Evolutionary conservation across 2,888 invertebrate genomes (phyloP).

Genomic region (Amblyjoppa fuscipennis): DNA sequence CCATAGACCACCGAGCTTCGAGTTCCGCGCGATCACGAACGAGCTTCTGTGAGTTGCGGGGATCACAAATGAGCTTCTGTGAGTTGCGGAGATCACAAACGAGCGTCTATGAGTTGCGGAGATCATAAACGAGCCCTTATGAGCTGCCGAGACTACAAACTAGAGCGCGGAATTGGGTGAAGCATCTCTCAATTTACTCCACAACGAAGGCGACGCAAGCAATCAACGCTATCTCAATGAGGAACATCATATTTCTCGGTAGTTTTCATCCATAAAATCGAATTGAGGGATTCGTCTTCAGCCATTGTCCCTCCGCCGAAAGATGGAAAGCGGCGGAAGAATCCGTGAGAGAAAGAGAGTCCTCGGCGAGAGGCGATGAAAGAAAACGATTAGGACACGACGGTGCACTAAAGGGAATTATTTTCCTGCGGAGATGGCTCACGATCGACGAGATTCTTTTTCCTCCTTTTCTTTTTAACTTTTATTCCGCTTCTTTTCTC

Average conservation of each 20-base stretch:
- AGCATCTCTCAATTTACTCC: neutral
- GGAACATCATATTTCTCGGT: conserved; percentile 36
- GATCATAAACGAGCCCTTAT: too few relatives aligned
- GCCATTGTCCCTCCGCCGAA: neutral
- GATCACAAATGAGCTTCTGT: neutral
- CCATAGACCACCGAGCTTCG: too few relatives aligned
- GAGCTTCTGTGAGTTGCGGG: too few relatives aligned
- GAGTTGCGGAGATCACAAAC: too few relatives aligned
- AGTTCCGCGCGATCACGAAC: too few relatives aligned
- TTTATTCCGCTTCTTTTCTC: conserved; percentile 21
- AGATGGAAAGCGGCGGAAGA: conserved; percentile 11
- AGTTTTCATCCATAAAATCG: conserved; percentile 50
- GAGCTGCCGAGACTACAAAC: neutral
- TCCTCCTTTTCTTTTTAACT: conserved; percentile 12
- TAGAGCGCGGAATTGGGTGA: neutral
- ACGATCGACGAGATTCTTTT: conserved; percentile 48
- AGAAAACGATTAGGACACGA: conserved; percentile 65
- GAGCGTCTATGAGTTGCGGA: too few relatives aligned
- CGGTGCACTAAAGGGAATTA: conserved; percentile 63
- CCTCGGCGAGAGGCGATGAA: conserved; percentile 44
- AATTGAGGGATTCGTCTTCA: conserved; percentile 24
- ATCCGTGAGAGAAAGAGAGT: conserved; percentile 29
- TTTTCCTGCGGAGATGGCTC: conserved; percentile 61
- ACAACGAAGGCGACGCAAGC: neutral
- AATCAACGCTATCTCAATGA: neutral